Percentiles rank a stretch among this genome's conserved stretches.
Evolutionary conservation across 2,888 invertebrate species (phyloP).

Genomic region (Meandrusa payeni): DNA sequence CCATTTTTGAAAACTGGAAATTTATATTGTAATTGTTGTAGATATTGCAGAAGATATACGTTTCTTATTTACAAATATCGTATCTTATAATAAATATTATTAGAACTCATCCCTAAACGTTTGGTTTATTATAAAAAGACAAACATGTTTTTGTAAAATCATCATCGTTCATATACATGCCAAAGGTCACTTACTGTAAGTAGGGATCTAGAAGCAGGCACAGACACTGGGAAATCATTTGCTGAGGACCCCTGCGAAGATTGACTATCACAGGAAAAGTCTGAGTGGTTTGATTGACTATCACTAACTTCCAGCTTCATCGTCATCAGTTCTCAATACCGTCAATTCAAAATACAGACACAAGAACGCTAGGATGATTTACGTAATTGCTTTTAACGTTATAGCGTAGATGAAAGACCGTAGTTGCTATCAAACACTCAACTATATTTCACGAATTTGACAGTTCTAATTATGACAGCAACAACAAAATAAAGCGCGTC

Average conservation of each 20-base stretch:
- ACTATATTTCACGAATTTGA: slow-evolving; percentile 50
- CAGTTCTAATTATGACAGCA: slow-evolving; percentile 59
- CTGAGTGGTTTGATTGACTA: slow-evolving; percentile 81
- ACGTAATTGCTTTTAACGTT: slow-evolving; percentile 45
- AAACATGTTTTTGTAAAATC: too few species aligned
- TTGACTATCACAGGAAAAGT: slow-evolving; percentile 82
- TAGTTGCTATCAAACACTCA: slow-evolving; percentile 33
- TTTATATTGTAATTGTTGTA: too few species aligned
- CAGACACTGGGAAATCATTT: slow-evolving; percentile 65
- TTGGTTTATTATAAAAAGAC: too few species aligned
- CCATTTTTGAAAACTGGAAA: too few species aligned
- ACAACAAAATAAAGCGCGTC: slow-evolving; percentile 52
- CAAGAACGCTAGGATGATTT: slow-evolving; percentile 31
- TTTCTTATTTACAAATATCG: too few species aligned
- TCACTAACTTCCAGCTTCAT: slow-evolving; percentile 83
- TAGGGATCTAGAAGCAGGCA: slow-evolving; percentile 57
- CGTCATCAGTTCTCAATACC: slow-evolving; percentile 58
- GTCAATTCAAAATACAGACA: slow-evolving; percentile 34
- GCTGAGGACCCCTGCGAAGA: slow-evolving; percentile 80
- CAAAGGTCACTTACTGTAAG: slow-evolving; percentile 56
- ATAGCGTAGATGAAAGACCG: slow-evolving; percentile 34
- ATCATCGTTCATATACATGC: too few species aligned
- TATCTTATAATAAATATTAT: too few species aligned
- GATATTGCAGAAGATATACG: too few species aligned
- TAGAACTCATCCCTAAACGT: too few species aligned